Evolutionary conservation across 53 echinoderm and acorn worm genomes (phyloP).

Genomic region (Astropecten irregularis): DNA sequence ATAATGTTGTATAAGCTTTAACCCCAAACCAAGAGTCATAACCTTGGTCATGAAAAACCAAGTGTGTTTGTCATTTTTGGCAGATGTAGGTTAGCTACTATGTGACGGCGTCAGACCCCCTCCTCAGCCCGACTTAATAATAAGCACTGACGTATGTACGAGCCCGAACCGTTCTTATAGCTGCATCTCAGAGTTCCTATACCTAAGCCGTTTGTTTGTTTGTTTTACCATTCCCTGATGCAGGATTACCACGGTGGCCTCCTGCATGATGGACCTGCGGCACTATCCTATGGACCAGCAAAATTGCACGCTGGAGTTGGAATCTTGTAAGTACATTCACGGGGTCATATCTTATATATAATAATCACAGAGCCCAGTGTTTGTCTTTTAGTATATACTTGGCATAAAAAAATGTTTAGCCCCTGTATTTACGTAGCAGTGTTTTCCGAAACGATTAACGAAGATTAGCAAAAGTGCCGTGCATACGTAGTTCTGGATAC

Average conservation of each 20-base stretch:
- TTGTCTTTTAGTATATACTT: too few relatives aligned
- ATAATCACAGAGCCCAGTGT: too few relatives aligned
- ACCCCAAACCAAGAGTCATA: too few relatives aligned
- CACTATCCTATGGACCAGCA: conserved; percentile 97
- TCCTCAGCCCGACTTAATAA: too few relatives aligned
- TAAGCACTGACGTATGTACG: neutral
- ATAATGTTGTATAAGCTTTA: too few relatives aligned
- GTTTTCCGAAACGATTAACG: neutral
- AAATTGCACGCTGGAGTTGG: conserved; percentile 91
- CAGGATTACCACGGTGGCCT: conserved; percentile 98
- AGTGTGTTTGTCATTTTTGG: too few relatives aligned
- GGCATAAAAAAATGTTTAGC: conserved; percentile 6
- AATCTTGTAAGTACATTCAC: conserved; percentile 84
- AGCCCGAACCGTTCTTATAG: neutral
- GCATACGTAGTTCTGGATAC: too few relatives aligned
- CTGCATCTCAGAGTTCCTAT: neutral
- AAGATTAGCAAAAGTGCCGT: too few relatives aligned
- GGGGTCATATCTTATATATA: neutral
- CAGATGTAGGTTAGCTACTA: too few relatives aligned
- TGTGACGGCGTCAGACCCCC: too few relatives aligned
- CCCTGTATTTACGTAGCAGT: neutral
- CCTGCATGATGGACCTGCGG: conserved; percentile 95
- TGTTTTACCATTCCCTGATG: conserved; percentile 4
- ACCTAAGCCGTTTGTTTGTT: conserved; percentile 50
- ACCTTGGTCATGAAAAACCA: too few relatives aligned